Percentiles rank a stretch among this genome's conserved stretches.
Conservation (phyloP, 2,113 vertebrate species). For the Ramphastos sulfuratus region DNA sequence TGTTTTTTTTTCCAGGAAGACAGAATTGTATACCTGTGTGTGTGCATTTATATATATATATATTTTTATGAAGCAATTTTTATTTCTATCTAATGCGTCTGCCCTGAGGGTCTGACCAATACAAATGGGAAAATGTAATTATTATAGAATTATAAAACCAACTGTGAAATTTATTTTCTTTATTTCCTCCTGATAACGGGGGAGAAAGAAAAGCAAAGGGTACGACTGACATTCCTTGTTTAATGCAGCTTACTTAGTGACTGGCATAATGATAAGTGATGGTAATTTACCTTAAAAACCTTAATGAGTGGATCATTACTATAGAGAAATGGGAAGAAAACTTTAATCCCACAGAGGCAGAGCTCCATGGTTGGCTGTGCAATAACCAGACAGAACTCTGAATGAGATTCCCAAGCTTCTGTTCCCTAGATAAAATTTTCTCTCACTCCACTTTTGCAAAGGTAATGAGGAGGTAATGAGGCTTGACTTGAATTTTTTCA, state of each 20-base stretch:
- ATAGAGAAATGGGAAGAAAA: slow-evolving; percentile 82
- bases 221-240: slow-evolving; percentile 72
- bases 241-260: slow-evolving; percentile 72
- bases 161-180: slow-evolving; percentile 51
- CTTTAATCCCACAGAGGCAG: slow-evolving; percentile 80
- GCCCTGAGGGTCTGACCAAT: background rate
- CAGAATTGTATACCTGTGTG: background rate
- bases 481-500: slow-evolving; percentile 88
- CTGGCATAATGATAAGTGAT: slow-evolving; percentile 75
- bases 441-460: slow-evolving; percentile 86
- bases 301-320: slow-evolving; percentile 85
- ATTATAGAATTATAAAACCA: slow-evolving; percentile 8
- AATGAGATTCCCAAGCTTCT: slow-evolving; percentile 82
- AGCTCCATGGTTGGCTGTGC: slow-evolving; percentile 85
- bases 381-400: slow-evolving; percentile 81
- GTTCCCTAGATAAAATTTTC: slow-evolving; percentile 78
- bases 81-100: background rate
- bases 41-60: background rate
- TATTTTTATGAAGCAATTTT: background rate
- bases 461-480: slow-evolving; percentile 96
- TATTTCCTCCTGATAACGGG: slow-evolving; percentile 36
- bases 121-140: slow-evolving; percentile 14
- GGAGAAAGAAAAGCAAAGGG: slow-evolving; percentile 48
- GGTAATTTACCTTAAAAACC: slow-evolving; percentile 85
- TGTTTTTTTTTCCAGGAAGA: background rate